These are phyloP conservation scores for Nerophis ophidion DNA, from an alignment of 2,113 vertebrate species.

Conservation along the genomic window DNA sequence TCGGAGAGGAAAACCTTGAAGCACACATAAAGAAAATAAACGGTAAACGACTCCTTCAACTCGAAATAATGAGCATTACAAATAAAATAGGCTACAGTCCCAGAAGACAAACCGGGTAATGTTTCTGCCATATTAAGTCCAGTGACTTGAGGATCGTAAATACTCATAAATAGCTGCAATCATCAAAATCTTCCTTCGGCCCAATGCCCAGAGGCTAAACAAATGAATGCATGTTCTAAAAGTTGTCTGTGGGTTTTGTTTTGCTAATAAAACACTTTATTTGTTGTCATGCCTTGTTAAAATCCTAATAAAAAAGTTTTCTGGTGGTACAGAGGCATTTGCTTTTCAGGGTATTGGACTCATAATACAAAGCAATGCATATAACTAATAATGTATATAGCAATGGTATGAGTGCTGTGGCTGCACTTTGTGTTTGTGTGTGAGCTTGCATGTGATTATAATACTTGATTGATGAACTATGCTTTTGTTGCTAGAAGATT, in stretches of 20 bases:
- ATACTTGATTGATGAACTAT: slow-evolving; percentile 9
- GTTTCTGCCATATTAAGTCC: slow-evolving; percentile 29
- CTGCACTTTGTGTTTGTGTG: slow-evolving; percentile 27
- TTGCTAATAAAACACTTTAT: slow-evolving; percentile 55
- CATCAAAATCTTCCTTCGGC: slow-evolving; percentile 34
- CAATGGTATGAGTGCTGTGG: slow-evolving; percentile 29
- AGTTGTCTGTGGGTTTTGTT: slow-evolving; percentile 34
- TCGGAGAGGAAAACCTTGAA: slow-evolving; percentile 5
- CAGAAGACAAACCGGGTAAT: slow-evolving; percentile 25
- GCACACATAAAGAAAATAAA: slow-evolving; percentile 19
- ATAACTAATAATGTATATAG: slow-evolving; percentile 47
- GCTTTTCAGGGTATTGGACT: slow-evolving; percentile 19
- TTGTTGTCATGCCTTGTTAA: slow-evolving; percentile 60
- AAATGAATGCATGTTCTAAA: slow-evolving; percentile 44
- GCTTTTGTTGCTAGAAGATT: slow-evolving; percentile 9
- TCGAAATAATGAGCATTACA: slow-evolving; percentile 32
- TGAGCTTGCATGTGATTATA: slow-evolving; percentile 11
- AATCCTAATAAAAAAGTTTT: slow-evolving; percentile 57
- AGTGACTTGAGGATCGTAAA: slow-evolving; percentile 36
- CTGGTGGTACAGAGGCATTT: slow-evolving; percentile 46
- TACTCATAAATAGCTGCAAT: slow-evolving; percentile 55
- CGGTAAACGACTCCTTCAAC: not conserved
- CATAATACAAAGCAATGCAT: slow-evolving; percentile 40
- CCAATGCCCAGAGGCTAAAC: slow-evolving; percentile 42
- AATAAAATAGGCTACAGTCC: slow-evolving; percentile 29